Evolutionary conservation across 2,113 vertebrate genomes (phyloP).

Genomic region (Crotophaga sulcirostris): DNA sequence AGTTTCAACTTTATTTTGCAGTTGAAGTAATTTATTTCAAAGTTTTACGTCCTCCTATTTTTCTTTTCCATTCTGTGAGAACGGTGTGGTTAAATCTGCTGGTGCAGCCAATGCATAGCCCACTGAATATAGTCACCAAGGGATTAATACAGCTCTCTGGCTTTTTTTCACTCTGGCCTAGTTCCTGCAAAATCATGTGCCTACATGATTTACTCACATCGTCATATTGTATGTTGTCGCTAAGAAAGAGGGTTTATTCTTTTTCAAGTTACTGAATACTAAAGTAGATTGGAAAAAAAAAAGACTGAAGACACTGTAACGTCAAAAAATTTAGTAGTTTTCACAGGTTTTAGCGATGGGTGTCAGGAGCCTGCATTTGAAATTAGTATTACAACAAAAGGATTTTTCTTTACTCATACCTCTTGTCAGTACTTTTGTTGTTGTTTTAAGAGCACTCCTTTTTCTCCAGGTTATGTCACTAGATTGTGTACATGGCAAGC

Average conservation of each 20-base stretch:
- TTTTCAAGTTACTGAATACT: not conserved
- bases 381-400: not conserved
- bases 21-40: not conserved
- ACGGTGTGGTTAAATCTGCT: not conserved
- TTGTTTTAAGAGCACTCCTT: not conserved
- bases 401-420: not conserved
- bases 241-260: not conserved
- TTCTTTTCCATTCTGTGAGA: not conserved
- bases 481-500: not conserved
- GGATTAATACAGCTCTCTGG: not conserved
- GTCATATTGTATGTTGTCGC: fast-evolving
- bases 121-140: not conserved
- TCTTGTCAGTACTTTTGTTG: not conserved
- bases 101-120: not conserved
- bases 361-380: not conserved
- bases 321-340: not conserved
- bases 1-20: not conserved
- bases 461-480: not conserved
- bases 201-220: not conserved
- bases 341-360: not conserved
- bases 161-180: not conserved
- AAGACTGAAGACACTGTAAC: not conserved
- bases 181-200: slow-evolving; percentile 26
- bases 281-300: not conserved
- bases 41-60: not conserved